Conservation (phyloP, 2,888 invertebrate genomes). For the Drosophila buzzatii region DNA sequence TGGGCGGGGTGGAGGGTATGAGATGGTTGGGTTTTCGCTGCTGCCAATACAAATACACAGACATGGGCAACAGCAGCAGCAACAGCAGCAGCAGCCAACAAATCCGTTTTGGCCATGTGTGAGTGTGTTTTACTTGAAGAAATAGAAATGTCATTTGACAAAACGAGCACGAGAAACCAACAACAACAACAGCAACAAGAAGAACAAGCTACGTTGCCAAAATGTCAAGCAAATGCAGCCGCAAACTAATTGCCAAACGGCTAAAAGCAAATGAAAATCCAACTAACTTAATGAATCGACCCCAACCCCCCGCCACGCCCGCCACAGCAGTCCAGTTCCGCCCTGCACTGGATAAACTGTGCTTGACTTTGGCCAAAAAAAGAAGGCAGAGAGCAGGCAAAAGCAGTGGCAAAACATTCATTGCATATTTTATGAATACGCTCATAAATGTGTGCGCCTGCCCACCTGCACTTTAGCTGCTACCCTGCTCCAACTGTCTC, state of each 20-base stretch:
- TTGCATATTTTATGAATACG: slow-evolving; percentile 45
- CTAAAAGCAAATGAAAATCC: slow-evolving; percentile 48
- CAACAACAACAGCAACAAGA: slow-evolving; percentile 7
- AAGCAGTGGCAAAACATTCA: slow-evolving; percentile 1
- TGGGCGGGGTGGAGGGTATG: background rate
- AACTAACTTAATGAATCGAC: slow-evolving; percentile 55
- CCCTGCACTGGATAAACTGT: slow-evolving; percentile 47
- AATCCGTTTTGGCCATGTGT: slow-evolving; percentile 53
- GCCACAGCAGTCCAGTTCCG: background rate
- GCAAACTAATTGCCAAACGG: slow-evolving; percentile 73
- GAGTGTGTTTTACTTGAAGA: slow-evolving; percentile 59
- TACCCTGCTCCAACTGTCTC: background rate
- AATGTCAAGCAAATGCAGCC: slow-evolving; percentile 72
- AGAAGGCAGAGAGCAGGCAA: background rate
- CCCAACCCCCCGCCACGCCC: rapidly evolving
- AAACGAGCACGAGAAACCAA: slow-evolving; percentile 67
- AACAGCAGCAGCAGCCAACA: slow-evolving; percentile 27
- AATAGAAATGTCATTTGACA: slow-evolving; percentile 79
- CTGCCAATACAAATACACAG: slow-evolving; percentile 51
- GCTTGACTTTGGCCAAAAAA: slow-evolving; percentile 8
- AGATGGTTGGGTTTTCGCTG: slow-evolving; percentile 2
- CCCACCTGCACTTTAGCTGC: background rate
- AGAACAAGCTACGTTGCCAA: slow-evolving; percentile 32
- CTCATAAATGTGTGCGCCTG: slow-evolving; percentile 25
- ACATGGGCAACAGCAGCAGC: slow-evolving; percentile 8